Conservation (phyloP, 35 echinoderm and acorn worm species). For the Stichopus chloronotus region DNA sequence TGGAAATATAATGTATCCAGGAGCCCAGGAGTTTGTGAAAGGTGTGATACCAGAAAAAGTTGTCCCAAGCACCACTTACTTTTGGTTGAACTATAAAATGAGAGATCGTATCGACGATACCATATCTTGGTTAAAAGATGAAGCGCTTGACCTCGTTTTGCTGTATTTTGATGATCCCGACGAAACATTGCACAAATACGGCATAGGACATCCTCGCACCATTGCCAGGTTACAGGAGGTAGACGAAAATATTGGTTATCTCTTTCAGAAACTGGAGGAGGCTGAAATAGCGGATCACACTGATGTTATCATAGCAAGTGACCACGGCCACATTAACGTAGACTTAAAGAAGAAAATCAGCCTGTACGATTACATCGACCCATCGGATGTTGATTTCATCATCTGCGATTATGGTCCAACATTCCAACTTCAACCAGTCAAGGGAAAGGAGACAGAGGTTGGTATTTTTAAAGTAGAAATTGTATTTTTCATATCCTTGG, state of each 20-base stretch:
- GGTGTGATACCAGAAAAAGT: slow-evolving; percentile 63
- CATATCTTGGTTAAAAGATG: slow-evolving; percentile 75
- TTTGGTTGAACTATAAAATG: slow-evolving; percentile 45
- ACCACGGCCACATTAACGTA: slow-evolving; percentile 77
- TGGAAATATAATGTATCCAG: slow-evolving; percentile 86
- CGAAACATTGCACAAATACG: slow-evolving; percentile 67
- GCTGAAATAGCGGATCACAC: slow-evolving; percentile 54
- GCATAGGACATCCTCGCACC: slow-evolving; percentile 48
- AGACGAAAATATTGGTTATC: slow-evolving; percentile 67
- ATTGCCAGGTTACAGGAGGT: slow-evolving; percentile 39
- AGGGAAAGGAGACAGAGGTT: slow-evolving; percentile 62
- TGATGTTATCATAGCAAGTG: slow-evolving; percentile 78
- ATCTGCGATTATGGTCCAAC: slow-evolving; percentile 73
- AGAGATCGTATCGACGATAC: slow-evolving; percentile 59
- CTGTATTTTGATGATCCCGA: slow-evolving; percentile 84
- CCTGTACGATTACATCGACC: slow-evolving; percentile 76
- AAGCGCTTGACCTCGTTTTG: slow-evolving; percentile 77
- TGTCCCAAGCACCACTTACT: slow-evolving; percentile 26
- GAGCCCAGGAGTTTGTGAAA: slow-evolving; percentile 75
- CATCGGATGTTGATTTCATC: slow-evolving; percentile 65
- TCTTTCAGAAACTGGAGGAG: slow-evolving; percentile 66
- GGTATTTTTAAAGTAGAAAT: background rate
- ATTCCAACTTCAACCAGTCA: slow-evolving; percentile 69
- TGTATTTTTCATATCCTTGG: background rate
- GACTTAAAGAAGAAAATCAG: slow-evolving; percentile 52